Base-by-base conservation (phyloP, 1,140 invertebrate genomes). In the Drosophila paulistorum region DNA sequence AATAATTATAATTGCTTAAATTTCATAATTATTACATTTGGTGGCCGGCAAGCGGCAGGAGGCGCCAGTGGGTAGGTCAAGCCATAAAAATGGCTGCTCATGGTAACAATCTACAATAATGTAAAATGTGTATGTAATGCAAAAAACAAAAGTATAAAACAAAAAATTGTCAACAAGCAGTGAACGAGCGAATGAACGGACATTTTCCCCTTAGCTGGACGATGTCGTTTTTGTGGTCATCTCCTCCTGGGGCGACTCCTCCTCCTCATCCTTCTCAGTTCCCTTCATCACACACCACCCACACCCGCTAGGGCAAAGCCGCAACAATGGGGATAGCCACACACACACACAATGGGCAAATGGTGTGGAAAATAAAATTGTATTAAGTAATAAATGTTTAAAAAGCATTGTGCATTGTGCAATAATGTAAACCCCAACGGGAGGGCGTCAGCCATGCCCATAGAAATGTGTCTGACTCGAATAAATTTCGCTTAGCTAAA, bases 311-410 rank as follows among this genome's bases (percentile, higher is more conserved):
- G 59, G 10, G 9, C 59, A 41, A 30, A 23, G 39, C 59, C 35
- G 11, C 59, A 61, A 61, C 39, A 61, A 61, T 42, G 59, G 59
- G n/a, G 42, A 61, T 17, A 39, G 39, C 39, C 65, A n/a, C 59
- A 64, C 59, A 45, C 20, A 30, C 48, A 14, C 39, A 55, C 42
- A 75, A 55, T 61, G 26, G 37, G 13, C 65, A 67, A 39, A 45
- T 39, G 39, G 59, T 42, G 59, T 61, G 35, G 30, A 37, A 59
- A 61, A 74, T 65, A 73, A 69, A 70, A 74, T 61, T 61, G 64
- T 59, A 64, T 35, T 59, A 55, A 30, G 51, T 57, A 65, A 65
- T 65, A 74, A 78, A 69, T 70, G 55, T 20, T 48, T 51, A 51
- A 33, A 55, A 57, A 65, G 65, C 59, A 59, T 57, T 65, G 30